These are phyloP conservation scores for Chelidonichthys spinosus DNA, from an alignment of 2,797 vertebrate genomes.

Conservation along the genomic window DNA sequence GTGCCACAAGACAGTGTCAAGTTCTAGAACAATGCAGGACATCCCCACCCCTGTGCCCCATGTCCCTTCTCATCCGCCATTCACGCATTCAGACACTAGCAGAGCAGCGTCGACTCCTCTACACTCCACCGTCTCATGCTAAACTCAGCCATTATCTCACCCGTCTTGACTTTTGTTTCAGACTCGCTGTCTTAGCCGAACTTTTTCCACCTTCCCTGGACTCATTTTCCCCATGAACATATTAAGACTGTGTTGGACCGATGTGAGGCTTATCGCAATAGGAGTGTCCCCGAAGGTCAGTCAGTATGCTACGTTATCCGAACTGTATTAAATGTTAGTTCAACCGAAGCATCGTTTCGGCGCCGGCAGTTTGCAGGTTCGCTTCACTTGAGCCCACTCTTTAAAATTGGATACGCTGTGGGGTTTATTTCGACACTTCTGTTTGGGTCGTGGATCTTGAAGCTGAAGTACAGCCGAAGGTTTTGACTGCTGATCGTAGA, in stretches of 20 bases:
- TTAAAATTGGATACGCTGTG: slow-evolving; percentile 61
- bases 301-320: slow-evolving; percentile 71
- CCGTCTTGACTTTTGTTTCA: slow-evolving; percentile 9
- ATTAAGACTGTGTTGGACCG: slow-evolving; percentile 60
- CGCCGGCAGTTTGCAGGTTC: slow-evolving; percentile 44
- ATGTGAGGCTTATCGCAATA: slow-evolving; percentile 48
- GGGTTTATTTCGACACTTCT: slow-evolving; percentile 41
- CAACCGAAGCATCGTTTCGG: slow-evolving; percentile 33
- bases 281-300: slow-evolving; percentile 65
- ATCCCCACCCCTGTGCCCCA: slow-evolving; percentile 34
- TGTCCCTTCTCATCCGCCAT: slow-evolving; percentile 44
- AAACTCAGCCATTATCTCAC: slow-evolving; percentile 45
- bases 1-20: slow-evolving; percentile 68
- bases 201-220: slow-evolving; percentile 34
- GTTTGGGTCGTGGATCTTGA: slow-evolving; percentile 49
- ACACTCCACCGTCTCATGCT: slow-evolving; percentile 70
- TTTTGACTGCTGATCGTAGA: slow-evolving; percentile 62
- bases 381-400: slow-evolving; percentile 40
- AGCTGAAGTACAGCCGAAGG: slow-evolving; percentile 40
- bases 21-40: slow-evolving; percentile 76
- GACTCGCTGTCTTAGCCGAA: slow-evolving; percentile 22
- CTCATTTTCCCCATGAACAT: slow-evolving; percentile 53
- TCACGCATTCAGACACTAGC: slow-evolving; percentile 70
- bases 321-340: slow-evolving; percentile 70
- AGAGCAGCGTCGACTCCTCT: slow-evolving; percentile 53